These are phyloP conservation scores for Xanthia icteritia DNA, from an alignment of 2,888 invertebrate genomes.

Conservation along the genomic window DNA sequence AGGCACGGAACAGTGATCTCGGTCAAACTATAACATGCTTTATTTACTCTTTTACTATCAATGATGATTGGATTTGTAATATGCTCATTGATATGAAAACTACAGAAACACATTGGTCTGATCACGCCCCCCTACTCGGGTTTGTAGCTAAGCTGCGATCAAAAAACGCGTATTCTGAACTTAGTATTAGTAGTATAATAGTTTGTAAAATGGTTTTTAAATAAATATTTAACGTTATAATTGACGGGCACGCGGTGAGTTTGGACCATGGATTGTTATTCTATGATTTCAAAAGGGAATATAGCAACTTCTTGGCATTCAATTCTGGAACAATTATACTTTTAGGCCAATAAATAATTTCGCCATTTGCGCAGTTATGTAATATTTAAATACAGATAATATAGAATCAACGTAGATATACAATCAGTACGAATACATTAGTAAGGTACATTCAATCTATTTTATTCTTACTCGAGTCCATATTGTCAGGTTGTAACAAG, in stretches of 20 bases:
- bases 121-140: slow-evolving; percentile 19
- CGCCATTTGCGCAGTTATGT: slow-evolving; percentile 59
- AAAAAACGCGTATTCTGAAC: slow-evolving; percentile 46
- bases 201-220: slow-evolving; percentile 49
- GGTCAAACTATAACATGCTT: slow-evolving; percentile 25
- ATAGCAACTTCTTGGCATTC: slow-evolving; percentile 41
- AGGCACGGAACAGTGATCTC: no score
- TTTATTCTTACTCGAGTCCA: slow-evolving; percentile 68
- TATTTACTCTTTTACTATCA: slow-evolving; percentile 29
- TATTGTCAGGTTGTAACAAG: slow-evolving; percentile 85
- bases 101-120: slow-evolving; percentile 51
- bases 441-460: slow-evolving; percentile 62
- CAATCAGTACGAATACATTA: slow-evolving; percentile 68
- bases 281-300: slow-evolving; percentile 58
- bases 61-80: slow-evolving; percentile 29
- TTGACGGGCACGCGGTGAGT: slow-evolving; percentile 66
- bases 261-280: slow-evolving; percentile 72
- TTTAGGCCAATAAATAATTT: slow-evolving; percentile 73
- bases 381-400: slow-evolving; percentile 62
- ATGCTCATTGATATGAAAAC: slow-evolving; percentile 42
- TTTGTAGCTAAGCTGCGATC: slow-evolving; percentile 47
- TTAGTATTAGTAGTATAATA: slow-evolving; percentile 52
- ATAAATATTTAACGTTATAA: slow-evolving; percentile 64
- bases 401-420: slow-evolving; percentile 70
- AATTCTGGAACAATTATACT: slow-evolving; percentile 53